Conservation (phyloP, 2,888 invertebrate genomes). For the Stramonita haemastoma region DNA sequence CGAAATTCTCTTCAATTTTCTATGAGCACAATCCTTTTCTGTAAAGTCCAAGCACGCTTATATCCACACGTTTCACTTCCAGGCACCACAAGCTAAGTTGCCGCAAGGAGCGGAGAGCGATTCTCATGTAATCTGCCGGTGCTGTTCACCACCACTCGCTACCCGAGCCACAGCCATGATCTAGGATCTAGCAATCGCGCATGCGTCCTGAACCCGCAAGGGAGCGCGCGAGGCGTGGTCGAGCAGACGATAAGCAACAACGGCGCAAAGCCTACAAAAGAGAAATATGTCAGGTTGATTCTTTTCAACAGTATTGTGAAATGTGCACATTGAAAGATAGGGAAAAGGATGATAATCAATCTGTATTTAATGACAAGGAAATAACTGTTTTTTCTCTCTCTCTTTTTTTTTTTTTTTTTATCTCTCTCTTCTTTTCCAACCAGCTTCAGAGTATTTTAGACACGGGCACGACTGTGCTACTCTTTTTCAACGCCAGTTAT, state of each 20-base stretch:
- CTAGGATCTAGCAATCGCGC: neutral
- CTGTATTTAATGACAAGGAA: no score
- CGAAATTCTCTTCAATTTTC: neutral
- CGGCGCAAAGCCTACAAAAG: no score
- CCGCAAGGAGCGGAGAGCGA: conserved; percentile 1
- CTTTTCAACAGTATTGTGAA: no score
- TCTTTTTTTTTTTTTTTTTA: no score
- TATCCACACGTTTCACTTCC: neutral
- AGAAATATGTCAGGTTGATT: no score
- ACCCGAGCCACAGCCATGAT: neutral
- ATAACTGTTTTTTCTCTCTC: no score
- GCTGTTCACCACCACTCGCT: neutral
- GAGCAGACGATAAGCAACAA: neutral
- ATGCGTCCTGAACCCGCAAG: conserved; percentile 6
- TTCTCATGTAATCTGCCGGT: conserved; percentile 6
- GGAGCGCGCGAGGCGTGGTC: conserved; percentile 17
- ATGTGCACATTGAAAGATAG: no score
- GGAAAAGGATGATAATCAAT: no score
- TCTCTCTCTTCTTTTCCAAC: no score
- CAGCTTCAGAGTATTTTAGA: no score
- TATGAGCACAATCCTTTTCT: neutral
- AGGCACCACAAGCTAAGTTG: neutral
- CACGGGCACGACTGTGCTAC: no score
- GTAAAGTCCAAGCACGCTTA: neutral
- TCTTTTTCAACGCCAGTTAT: no score